Percentiles rank a stretch among this genome's conserved stretches.
These are phyloP conservation scores for Conus canariensis DNA, from an alignment of 2,888 invertebrate genomes.

Conservation along the genomic window DNA sequence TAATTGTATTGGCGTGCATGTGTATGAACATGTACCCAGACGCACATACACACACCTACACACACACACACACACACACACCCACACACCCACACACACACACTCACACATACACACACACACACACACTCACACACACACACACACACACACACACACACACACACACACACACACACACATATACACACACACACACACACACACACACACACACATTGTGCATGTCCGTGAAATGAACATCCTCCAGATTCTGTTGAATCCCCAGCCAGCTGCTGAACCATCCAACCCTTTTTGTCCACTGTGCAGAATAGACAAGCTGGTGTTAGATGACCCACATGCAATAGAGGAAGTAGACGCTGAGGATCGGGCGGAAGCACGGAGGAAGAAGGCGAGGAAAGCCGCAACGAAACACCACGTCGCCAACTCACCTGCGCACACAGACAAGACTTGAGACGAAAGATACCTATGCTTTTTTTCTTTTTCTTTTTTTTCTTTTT, in stretches of 20 bases:
- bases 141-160: background rate
- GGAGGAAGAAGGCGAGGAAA: background rate
- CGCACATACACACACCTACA: too few relatives aligned
- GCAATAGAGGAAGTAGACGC: background rate
- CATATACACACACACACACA: background rate
- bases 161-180: background rate
- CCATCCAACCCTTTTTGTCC: too few relatives aligned
- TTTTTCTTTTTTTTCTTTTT: too few relatives aligned
- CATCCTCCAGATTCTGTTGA: too few relatives aligned
- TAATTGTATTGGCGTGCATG: too few relatives aligned
- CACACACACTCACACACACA: background rate
- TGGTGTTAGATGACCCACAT: background rate
- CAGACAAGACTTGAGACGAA: too few relatives aligned
- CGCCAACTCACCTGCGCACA: too few relatives aligned
- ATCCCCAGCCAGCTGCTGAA: too few relatives aligned
- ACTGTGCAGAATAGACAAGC: background rate
- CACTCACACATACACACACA: background rate
- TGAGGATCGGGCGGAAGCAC: background rate
- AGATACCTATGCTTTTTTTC: too few relatives aligned
- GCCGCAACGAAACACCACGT: too few relatives aligned
- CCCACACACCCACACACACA: background rate
- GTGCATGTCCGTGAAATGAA: too few relatives aligned
- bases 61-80: background rate
- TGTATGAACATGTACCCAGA: too few relatives aligned
- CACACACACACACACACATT: background rate